A percentile compares a stretch with the other conserved stretches of the same genome.
These are phyloP conservation scores for Forbesichthys papilliferus DNA, from an alignment of 2,113 vertebrate species.

Conservation along the genomic window DNA sequence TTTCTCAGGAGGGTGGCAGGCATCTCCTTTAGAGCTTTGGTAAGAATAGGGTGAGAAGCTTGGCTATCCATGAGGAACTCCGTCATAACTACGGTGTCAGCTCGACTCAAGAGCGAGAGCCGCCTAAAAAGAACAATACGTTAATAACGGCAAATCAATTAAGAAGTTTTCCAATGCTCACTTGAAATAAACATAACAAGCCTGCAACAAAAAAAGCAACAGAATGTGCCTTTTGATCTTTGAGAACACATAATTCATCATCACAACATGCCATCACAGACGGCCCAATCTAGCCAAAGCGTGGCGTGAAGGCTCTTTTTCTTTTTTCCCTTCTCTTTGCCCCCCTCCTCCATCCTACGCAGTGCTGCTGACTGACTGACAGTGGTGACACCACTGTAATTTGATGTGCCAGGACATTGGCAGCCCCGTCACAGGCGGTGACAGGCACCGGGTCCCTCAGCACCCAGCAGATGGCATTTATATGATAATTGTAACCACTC, in stretches of 20 bases:
- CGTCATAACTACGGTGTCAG: too few relatives aligned
- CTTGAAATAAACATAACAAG: background rate
- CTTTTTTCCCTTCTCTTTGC: constrained; percentile 1
- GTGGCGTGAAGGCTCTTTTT: constrained; percentile 40
- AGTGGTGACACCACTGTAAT: constrained; percentile 60
- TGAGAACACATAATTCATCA: constrained; percentile 16
- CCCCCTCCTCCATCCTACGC: constrained; percentile 27
- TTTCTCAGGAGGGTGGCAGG: too few relatives aligned
- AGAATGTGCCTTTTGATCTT: constrained; percentile 25
- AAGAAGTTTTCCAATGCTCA: background rate
- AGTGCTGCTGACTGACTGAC: constrained; percentile 48
- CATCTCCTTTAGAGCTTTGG: too few relatives aligned
- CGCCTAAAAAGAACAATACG: background rate
- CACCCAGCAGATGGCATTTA: constrained; percentile 69
- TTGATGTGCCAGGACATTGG: constrained; percentile 60
- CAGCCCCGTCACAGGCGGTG: constrained; percentile 63
- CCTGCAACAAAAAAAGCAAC: background rate
- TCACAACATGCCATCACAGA: constrained; percentile 29
- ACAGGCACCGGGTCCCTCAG: constrained; percentile 42
- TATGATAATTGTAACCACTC: constrained; percentile 71
- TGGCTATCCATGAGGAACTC: too few relatives aligned
- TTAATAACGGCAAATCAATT: background rate
- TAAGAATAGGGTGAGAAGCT: too few relatives aligned
- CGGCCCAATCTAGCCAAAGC: constrained; percentile 46
- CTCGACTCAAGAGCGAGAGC: too few relatives aligned